Conservation (phyloP, 1,140 invertebrate species). For the Maconellicoccus hirsutus region DNA sequence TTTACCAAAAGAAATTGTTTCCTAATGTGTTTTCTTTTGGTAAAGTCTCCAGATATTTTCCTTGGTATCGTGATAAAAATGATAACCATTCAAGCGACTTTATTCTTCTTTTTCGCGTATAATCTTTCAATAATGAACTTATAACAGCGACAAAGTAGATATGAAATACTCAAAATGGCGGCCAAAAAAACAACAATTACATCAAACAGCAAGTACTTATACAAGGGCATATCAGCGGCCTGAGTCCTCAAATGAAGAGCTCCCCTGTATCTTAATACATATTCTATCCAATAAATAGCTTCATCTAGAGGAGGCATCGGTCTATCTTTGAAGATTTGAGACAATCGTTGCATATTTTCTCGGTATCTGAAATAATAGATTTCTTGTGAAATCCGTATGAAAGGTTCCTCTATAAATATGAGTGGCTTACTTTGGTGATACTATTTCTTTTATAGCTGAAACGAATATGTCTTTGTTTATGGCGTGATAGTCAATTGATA, state of each 20-base stretch:
- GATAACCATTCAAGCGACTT: no score
- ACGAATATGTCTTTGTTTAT: not conserved
- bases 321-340: constrained; percentile 23
- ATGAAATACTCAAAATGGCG: no score
- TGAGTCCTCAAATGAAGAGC: constrained; percentile 29
- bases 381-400: not conserved
- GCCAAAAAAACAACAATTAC: not conserved
- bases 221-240: constrained; percentile 28
- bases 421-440: not conserved
- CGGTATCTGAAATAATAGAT: constrained; percentile 14
- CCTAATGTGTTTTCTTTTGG: no score
- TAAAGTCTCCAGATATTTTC: no score
- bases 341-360: constrained; percentile 23
- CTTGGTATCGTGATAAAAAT: no score
- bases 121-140: no score
- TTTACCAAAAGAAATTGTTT: no score
- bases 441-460: not conserved
- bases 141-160: no score
- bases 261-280: constrained; percentile 37
- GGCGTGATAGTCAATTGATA: not conserved
- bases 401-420: no score
- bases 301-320: constrained; percentile 37
- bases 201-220: constrained; percentile 31
- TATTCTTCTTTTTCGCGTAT: no score
- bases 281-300: constrained; percentile 48